phyloP scores from a whole-genome alignment of 2,888 invertebrate species.

The Crossocerus cetratus region DNA sequence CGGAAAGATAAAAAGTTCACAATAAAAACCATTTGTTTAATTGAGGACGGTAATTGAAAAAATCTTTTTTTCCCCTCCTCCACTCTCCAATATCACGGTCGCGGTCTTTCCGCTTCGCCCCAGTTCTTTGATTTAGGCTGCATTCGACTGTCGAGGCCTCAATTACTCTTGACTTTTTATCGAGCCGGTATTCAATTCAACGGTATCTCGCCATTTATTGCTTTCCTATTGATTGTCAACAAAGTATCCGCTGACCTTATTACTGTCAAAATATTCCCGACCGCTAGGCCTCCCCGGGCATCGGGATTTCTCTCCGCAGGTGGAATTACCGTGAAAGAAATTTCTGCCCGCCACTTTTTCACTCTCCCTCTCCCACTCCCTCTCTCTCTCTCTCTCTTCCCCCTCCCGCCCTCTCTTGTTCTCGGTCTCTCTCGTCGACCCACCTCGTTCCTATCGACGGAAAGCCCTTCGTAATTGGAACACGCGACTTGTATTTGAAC shows the following conservation, averaged over 20 bases:
- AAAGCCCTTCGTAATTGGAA: conserved; percentile 37
- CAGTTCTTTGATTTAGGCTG: conserved; percentile 43
- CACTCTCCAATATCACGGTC: neutral
- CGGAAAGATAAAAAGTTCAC: neutral
- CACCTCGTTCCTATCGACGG: conserved; percentile 18
- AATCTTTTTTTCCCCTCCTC: neutral
- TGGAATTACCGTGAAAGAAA: conserved; percentile 43
- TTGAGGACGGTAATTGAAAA: conserved; percentile 41
- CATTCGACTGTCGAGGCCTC: conserved; percentile 14
- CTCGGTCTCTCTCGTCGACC: too few relatives aligned
- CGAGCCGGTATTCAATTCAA: conserved; percentile 41
- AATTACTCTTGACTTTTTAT: conserved; percentile 24
- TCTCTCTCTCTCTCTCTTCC: too few relatives aligned
- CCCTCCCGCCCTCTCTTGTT: too few relatives aligned
- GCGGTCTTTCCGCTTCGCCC: conserved; percentile 28
- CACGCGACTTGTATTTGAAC: conserved; percentile 26
- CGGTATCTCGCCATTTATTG: conserved; percentile 46
- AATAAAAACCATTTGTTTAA: conserved; percentile 36
- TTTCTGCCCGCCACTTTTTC: conserved; percentile 13
- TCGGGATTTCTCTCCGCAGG: conserved; percentile 13
- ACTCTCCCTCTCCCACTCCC: too few relatives aligned
- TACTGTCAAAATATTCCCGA: conserved; percentile 27
- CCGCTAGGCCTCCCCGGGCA: neutral
- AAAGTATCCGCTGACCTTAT: conserved; percentile 47
- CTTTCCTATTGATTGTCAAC: conserved; percentile 47